Evolutionary conservation across 1,140 invertebrate species (phyloP).

Genomic region (Homalodisca vitripennis): DNA sequence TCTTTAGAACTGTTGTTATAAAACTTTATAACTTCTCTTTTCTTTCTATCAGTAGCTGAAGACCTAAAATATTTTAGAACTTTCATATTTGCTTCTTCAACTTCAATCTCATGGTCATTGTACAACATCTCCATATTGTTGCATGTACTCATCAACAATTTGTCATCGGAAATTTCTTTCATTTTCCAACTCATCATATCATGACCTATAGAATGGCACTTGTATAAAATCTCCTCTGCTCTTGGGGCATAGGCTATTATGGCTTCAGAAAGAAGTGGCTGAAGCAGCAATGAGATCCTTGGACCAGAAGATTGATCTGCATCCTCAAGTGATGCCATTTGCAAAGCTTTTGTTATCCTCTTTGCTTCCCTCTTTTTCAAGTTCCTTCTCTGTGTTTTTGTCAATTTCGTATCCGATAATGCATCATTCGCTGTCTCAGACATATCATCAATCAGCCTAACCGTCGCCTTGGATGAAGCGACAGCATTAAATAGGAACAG

Average conservation of each 20-base stretch:
- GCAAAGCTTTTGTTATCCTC: conserved; percentile 11
- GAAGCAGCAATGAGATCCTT: not conserved
- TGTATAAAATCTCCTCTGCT: conserved; percentile 4
- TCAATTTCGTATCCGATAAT: conserved; percentile 3
- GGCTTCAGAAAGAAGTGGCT: not conserved
- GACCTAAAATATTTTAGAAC: not conserved
- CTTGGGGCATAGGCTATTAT: conserved; percentile 4
- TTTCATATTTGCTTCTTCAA: not conserved
- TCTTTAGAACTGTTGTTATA: not conserved
- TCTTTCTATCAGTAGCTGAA: too few relatives aligned
- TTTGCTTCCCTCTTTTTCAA: conserved; percentile 10
- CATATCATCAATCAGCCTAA: conserved; percentile 5
- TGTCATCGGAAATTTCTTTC: not conserved
- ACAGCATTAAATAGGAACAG: conserved; percentile 23
- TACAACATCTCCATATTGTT: not conserved
- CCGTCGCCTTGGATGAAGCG: conserved; percentile 12
- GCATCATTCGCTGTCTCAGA: not conserved
- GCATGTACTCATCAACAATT: not conserved
- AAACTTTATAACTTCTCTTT: too few relatives aligned
- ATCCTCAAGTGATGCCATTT: not conserved
- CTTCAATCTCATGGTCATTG: not conserved
- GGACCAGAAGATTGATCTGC: not conserved
- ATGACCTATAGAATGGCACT: conserved; percentile 23
- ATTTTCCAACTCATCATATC: conserved; percentile 12
- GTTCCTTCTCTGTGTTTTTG: conserved; percentile 22